Percentiles rank a stretch among this genome's conserved stretches.
phyloP scores from a whole-genome alignment of 2,797 vertebrate species.

The Sciurus vulgaris region DNA sequence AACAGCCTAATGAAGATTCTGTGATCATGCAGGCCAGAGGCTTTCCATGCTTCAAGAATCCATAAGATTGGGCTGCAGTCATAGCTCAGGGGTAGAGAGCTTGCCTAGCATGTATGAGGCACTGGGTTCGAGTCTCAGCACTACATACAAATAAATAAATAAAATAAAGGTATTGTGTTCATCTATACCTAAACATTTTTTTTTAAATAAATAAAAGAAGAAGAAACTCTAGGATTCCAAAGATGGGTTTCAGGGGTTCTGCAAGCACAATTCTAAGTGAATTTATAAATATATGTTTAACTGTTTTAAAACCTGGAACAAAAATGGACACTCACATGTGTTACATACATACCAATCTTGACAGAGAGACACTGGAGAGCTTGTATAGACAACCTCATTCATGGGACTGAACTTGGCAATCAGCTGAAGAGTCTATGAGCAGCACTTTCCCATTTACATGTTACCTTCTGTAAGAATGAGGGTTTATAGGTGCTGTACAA shows the following conservation, averaged over 20 bases:
- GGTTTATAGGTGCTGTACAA: not conserved
- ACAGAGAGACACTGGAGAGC: not conserved
- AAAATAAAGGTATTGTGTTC: too few species aligned
- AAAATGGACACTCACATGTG: not conserved
- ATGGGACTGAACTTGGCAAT: not conserved
- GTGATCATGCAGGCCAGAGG: not conserved
- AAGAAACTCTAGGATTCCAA: not conserved
- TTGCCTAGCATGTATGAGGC: too few species aligned
- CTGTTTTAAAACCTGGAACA: constrained; percentile 10
- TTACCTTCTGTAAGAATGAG: not conserved
- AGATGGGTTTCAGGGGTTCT: not conserved
- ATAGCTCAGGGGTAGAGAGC: too few species aligned
- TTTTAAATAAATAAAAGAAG: too few species aligned
- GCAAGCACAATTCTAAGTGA: not conserved
- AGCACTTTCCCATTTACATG: rapidly evolving
- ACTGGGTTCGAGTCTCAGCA: too few species aligned
- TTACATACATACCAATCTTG: not conserved
- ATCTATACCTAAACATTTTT: too few species aligned
- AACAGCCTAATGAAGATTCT: not conserved
- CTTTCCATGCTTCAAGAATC: not conserved
- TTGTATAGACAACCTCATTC: not conserved
- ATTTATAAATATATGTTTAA: not conserved
- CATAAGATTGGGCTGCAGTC: too few species aligned
- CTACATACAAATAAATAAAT: too few species aligned
- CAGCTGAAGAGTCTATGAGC: rapidly evolving